phyloP scores from a whole-genome alignment of 2,797 vertebrate species.

The Hyperoplus immaculatus region DNA sequence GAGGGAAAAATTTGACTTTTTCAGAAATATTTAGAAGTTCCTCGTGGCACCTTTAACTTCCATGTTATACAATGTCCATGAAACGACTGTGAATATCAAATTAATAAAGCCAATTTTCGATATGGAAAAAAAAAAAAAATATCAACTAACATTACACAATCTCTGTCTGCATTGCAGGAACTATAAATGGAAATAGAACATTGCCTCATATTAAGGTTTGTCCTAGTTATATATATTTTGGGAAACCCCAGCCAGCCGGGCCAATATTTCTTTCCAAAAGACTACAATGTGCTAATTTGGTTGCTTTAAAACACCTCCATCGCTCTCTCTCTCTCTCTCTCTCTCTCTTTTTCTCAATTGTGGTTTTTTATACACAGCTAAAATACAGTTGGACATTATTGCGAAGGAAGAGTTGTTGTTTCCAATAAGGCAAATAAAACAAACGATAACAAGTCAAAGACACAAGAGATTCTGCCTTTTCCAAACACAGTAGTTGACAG shows the following conservation, averaged over 20 bases:
- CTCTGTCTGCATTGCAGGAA: neutral
- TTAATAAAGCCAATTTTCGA: conserved; percentile 6
- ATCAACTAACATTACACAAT: neutral
- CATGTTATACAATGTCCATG: neutral
- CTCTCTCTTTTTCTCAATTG: conserved; percentile 51
- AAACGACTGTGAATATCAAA: neutral
- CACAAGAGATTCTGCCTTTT: conserved; percentile 20
- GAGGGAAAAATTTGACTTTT: too few relatives aligned
- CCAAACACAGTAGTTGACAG: conserved; percentile 23
- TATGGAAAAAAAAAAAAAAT: neutral
- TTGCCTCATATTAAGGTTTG: conserved; percentile 41
- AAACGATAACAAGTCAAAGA: conserved; percentile 34
- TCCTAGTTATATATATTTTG: conserved; percentile 29
- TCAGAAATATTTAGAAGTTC: too few relatives aligned
- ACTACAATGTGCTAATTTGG: conserved; percentile 25
- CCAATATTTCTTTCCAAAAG: conserved; percentile 2
- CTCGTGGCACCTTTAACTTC: neutral
- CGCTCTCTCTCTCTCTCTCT: conserved; percentile 1
- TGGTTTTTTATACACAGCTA: conserved; percentile 73
- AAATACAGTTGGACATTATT: conserved; percentile 79
- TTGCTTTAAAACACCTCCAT: conserved; percentile 23
- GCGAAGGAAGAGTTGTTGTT: conserved; percentile 67
- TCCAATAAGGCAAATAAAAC: conserved; percentile 69
- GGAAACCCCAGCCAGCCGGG: conserved; percentile 3
- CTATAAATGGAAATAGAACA: conserved; percentile 44